Evolutionary conservation across 2,113 vertebrate species (phyloP).

Genomic region (Ploceus nigricollis): DNA sequence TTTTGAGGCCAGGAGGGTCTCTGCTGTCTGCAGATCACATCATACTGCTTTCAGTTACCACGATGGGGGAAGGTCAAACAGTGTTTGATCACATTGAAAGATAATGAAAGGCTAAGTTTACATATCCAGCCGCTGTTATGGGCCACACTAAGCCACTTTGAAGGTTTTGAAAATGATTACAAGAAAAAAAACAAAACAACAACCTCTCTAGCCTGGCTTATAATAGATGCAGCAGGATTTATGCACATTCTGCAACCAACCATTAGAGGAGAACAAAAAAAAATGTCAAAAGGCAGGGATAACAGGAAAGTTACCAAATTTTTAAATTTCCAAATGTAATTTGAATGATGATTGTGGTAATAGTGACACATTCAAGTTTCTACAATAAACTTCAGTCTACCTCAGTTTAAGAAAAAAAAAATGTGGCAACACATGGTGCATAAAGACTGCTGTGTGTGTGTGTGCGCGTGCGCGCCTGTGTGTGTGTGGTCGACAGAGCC

Average conservation of each 20-base stretch:
- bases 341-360: conserved; percentile 88
- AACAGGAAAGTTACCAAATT: conserved; percentile 73
- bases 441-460: conserved; percentile 78
- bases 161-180: conserved; percentile 69
- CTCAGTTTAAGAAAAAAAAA: conserved; percentile 85
- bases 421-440: conserved; percentile 79
- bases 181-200: conserved; percentile 46
- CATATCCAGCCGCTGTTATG: conserved; percentile 78
- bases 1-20: conserved; percentile 23
- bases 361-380: conserved; percentile 86
- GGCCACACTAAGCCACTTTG: conserved; percentile 77
- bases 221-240: conserved; percentile 75
- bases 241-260: conserved; percentile 74
- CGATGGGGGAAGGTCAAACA: conserved; percentile 77
- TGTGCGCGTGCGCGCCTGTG: conserved; percentile 55
- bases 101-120: conserved; percentile 76
- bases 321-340: conserved; percentile 85
- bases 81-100: conserved; percentile 74
- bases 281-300: conserved; percentile 74
- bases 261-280: conserved; percentile 66
- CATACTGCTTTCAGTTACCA: conserved; percentile 72
- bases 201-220: conserved; percentile 71
- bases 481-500: conserved; percentile 80
- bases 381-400: conserved; percentile 88
- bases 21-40: conserved; percentile 54